These are phyloP conservation scores for Carduelis carduelis DNA, from an alignment of 2,797 vertebrate species.

Conservation along the genomic window DNA sequence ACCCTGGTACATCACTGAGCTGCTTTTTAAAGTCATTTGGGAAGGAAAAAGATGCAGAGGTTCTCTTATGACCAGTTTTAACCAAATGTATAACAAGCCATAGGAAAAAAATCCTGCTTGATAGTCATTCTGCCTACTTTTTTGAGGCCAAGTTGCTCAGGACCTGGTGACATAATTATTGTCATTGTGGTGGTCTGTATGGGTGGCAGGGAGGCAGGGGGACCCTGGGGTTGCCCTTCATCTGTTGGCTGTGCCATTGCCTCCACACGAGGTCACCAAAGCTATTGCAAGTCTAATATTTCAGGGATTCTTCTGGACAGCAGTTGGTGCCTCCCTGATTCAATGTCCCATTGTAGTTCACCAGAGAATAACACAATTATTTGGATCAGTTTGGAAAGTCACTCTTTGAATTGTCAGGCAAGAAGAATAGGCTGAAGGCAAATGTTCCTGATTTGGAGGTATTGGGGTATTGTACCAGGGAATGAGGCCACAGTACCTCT, in stretches of 20 bases:
- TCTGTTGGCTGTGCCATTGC: background rate
- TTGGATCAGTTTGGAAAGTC: background rate
- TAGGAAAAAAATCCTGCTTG: background rate
- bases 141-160: background rate
- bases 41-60: background rate
- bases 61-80: background rate
- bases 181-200: background rate
- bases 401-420: background rate
- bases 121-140: background rate
- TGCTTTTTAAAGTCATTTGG: background rate
- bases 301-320: background rate
- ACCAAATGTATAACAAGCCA: background rate
- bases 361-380: slow-evolving; percentile 6
- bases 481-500: background rate
- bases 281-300: background rate
- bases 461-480: slow-evolving; percentile 42
- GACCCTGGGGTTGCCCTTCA: background rate
- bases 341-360: background rate
- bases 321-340: background rate
- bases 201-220: background rate
- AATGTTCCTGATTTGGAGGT: slow-evolving; percentile 27
- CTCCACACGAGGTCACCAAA: background rate
- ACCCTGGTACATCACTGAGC: background rate
- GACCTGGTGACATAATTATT: background rate
- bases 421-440: slow-evolving; percentile 29